Evolutionary conservation across 2,113 vertebrate genomes (phyloP), one percentile per base, ranked within the genome.

Genomic region (Otus sunia): DNA sequence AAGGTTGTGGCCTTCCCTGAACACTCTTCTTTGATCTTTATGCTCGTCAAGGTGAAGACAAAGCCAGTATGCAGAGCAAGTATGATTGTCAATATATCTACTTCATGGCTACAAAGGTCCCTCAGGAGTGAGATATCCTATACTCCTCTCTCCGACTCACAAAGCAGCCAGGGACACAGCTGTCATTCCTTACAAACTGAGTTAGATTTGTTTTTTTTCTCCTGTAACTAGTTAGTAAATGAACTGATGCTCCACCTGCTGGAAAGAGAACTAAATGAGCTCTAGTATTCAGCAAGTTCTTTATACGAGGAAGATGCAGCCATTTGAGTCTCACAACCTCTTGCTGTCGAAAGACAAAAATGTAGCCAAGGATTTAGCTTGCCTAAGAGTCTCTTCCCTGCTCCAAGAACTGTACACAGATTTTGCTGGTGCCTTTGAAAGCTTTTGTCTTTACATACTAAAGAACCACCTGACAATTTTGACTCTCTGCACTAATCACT

Each of bases 231-330:
- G 78, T 18, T 43, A 60, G 78, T 15, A 41, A 90, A 41, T 8
- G 74, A 90, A 55, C 82, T 80, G 69, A 84, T 88, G 92, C 96
- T 96, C 96, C 96, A 93, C 77, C 96, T 97, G 93, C 96, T 96
- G 96, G 96, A 88, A 82, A 76, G 68, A 76, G 71, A 75, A 43
- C n/a, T 39, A 37, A 5, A 10, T 0, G n/a, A 83, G 59, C 67
- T 85, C 69, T 26, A 37, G 39, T 3, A 43, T 32, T 45, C 85
- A 73, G 39, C 21, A 43, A 36, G 30, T 15, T 68, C 81, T 14
- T 68, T 25, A 34, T 34, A 1, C 0, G 16, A 41, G 41, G 41
- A 89, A 76, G 58, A 90, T 11, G 29, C 25, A 76, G 75, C 25
- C 52, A 59, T 11, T 83, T 27, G 27, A 26, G 59, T 37, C 72